These are phyloP conservation scores for Pinctada fucata DNA, from an alignment of 2,888 invertebrate species.

Conservation along the genomic window DNA sequence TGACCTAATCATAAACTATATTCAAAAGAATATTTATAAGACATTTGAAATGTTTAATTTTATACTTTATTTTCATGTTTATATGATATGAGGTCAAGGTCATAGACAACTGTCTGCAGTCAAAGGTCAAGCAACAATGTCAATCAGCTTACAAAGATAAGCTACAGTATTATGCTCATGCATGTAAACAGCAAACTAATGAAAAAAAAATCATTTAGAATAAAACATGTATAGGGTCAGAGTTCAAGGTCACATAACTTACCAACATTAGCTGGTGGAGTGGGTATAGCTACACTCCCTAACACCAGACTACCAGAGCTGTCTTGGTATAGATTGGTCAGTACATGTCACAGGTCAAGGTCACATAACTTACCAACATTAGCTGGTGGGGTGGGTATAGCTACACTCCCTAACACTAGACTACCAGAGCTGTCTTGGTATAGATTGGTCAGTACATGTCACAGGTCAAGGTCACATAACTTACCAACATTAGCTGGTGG, in stretches of 20 bases:
- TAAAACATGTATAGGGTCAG: neutral
- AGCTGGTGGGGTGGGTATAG: slow-evolving; percentile 70
- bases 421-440: slow-evolving; percentile 61
- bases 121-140: too few relatives aligned
- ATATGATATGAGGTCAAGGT: too few relatives aligned
- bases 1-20: too few relatives aligned
- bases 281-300: slow-evolving; percentile 64
- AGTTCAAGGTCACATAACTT: slow-evolving; percentile 41
- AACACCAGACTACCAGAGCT: slow-evolving; percentile 59
- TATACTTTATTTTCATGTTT: too few relatives aligned
- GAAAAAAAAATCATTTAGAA: too few relatives aligned
- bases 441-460: slow-evolving; percentile 58
- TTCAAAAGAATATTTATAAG: too few relatives aligned
- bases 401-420: slow-evolving; percentile 60
- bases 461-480: slow-evolving; percentile 30
- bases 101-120: too few relatives aligned
- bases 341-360: slow-evolving; percentile 48
- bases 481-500: slow-evolving; percentile 73
- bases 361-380: slow-evolving; percentile 67
- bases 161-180: too few relatives aligned
- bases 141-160: too few relatives aligned
- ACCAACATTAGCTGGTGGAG: slow-evolving; percentile 72
- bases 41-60: too few relatives aligned
- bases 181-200: too few relatives aligned
- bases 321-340: slow-evolving; percentile 61